phyloP scores from a whole-genome alignment of 2,797 vertebrate species.

The Ibycter americanus region DNA sequence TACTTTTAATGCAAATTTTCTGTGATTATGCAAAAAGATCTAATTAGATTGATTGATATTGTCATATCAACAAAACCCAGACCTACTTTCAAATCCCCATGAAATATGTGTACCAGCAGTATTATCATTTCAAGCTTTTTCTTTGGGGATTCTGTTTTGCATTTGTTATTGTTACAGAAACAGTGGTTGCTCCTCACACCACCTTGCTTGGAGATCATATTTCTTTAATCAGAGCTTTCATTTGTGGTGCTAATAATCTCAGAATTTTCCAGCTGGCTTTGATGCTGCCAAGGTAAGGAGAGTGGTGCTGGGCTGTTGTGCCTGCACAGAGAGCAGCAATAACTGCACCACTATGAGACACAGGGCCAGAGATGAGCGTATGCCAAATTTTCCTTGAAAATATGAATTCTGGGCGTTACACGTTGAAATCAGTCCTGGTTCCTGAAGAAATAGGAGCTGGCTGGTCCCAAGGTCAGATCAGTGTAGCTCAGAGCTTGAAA shows the following conservation, averaged over 20 bases:
- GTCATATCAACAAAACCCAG: constrained; percentile 1
- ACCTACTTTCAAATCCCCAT: background rate
- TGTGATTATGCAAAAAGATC: constrained; percentile 39
- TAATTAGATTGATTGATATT: constrained; percentile 60
- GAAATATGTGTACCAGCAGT: background rate
- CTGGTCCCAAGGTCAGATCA: background rate
- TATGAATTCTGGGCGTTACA: background rate
- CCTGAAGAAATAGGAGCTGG: background rate
- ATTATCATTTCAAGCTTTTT: background rate
- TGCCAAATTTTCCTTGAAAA: fast-evolving
- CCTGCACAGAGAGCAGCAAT: background rate
- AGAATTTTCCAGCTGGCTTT: background rate
- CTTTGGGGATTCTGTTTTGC: background rate
- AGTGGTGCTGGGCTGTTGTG: background rate
- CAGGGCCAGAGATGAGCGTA: fast-evolving
- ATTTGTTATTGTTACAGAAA: background rate
- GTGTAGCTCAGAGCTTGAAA: no score
- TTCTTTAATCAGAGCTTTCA: background rate
- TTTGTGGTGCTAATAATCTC: background rate
- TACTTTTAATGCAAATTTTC: constrained; percentile 21
- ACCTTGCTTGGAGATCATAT: background rate
- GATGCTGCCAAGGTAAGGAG: background rate
- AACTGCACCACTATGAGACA: fast-evolving
- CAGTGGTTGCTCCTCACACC: background rate
- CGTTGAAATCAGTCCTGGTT: fast-evolving